Percentiles rank a stretch among this genome's conserved stretches.
Evolutionary conservation across 2,888 invertebrate genomes (phyloP).

Genomic region (Priocnemis perturbator): DNA sequence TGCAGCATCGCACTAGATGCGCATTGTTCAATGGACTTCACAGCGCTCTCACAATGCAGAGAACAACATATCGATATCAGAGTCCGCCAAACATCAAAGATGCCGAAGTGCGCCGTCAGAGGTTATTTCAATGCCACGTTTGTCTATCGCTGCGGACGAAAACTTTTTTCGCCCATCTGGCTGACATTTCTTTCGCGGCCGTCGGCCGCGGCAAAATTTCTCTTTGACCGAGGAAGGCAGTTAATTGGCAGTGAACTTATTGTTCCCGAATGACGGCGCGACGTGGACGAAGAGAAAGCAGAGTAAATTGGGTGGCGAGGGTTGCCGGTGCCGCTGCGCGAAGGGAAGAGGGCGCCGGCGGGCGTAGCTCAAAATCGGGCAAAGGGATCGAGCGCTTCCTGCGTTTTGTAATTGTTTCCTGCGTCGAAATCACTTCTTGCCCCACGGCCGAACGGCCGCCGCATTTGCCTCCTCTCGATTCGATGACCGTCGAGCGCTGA

Average conservation of each 20-base stretch:
- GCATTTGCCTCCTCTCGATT: too few species aligned
- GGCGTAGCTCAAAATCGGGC: conserved; percentile 22
- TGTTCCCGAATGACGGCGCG: conserved; percentile 27
- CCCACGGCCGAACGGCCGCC: too few species aligned
- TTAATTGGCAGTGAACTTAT: conserved; percentile 47
- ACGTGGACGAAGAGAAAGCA: neutral
- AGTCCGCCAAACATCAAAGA: neutral
- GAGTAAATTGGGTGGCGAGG: conserved; percentile 23
- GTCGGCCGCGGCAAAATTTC: too few species aligned
- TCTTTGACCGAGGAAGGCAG: conserved; percentile 25
- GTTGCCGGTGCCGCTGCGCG: neutral
- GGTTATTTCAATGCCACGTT: conserved; percentile 11
- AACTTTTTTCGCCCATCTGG: neutral
- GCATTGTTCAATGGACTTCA: too few species aligned
- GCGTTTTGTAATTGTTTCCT: conserved; percentile 39
- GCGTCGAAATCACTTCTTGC: neutral
- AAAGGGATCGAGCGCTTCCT: conserved; percentile 41
- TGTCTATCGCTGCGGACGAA: conserved; percentile 8
- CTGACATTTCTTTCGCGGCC: too few species aligned
- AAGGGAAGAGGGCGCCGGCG: conserved; percentile 26
- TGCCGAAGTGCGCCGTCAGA: conserved; percentile 24
- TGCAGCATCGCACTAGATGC: too few species aligned
- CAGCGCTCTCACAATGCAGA: too few species aligned
- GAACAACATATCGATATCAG: too few species aligned
- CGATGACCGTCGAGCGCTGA: too few species aligned